These are phyloP conservation scores for Peromyscus eremicus DNA, from an alignment of 2,797 vertebrate species.

Conservation along the genomic window DNA sequence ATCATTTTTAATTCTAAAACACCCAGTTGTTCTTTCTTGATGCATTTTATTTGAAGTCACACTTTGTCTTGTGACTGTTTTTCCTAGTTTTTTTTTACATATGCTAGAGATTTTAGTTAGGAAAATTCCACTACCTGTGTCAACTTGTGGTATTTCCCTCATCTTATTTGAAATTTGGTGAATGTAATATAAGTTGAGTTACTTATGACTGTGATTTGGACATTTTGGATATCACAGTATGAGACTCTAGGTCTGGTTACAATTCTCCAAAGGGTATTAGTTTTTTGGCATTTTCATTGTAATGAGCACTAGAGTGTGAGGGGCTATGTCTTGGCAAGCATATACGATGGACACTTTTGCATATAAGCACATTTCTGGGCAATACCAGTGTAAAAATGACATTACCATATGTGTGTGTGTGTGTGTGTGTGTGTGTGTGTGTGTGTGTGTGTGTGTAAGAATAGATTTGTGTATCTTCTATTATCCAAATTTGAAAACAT, in stretches of 20 bases:
- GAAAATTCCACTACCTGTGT: neutral
- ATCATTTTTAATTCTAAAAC: neutral
- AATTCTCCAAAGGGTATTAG: neutral
- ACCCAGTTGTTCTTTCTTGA: neutral
- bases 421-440: too few species aligned
- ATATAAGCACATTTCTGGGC: neutral
- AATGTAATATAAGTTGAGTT: neutral
- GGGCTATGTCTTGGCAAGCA: neutral
- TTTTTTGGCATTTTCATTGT: neutral
- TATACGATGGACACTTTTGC: neutral
- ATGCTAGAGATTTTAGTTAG: neutral
- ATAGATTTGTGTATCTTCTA: neutral
- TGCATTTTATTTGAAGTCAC: neutral
- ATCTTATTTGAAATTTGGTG: neutral
- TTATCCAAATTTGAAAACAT: neutral
- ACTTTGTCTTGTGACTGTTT: neutral
- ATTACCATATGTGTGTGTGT: too few species aligned
- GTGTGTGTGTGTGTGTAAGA: too few species aligned
- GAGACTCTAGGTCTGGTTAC: neutral
- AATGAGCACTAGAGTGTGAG: neutral
- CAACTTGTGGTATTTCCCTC: neutral
- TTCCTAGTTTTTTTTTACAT: neutral
- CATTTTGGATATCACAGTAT: neutral
- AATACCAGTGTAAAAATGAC: neutral
- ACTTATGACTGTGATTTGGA: neutral